Evolutionary conservation across 2,888 invertebrate species (phyloP).

Genomic region (Drosophila koepferae): DNA sequence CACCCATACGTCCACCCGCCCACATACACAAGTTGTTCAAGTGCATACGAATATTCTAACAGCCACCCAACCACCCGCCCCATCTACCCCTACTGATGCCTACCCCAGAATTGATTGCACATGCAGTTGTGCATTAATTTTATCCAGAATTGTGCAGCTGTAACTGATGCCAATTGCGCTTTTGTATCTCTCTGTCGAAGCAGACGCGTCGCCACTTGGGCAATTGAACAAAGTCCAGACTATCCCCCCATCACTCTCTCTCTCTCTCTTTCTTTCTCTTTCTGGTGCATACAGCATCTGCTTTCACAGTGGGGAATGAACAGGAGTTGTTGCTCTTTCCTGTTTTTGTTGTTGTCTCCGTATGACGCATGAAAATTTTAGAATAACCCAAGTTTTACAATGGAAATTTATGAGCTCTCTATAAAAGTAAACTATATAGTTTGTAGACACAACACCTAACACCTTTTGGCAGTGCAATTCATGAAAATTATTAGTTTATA

Average conservation of each 20-base stretch:
- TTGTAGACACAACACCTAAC: constrained; percentile 24
- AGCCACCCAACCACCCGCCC: not conserved
- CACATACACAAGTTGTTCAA: constrained; percentile 34
- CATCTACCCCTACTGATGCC: not conserved
- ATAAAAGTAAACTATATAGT: constrained; percentile 12
- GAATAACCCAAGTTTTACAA: constrained; percentile 23
- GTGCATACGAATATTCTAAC: constrained; percentile 48
- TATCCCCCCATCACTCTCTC: not conserved
- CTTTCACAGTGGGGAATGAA: constrained; percentile 1
- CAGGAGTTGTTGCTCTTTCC: constrained; percentile 6
- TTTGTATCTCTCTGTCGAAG: constrained; percentile 48
- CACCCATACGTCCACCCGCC: not conserved
- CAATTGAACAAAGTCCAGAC: constrained; percentile 75
- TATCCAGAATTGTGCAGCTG: constrained; percentile 78
- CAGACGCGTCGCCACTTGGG: constrained; percentile 58
- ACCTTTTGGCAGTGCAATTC: constrained; percentile 19
- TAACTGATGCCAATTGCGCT: constrained; percentile 77
- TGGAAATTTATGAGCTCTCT: constrained; percentile 37
- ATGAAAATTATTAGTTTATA: constrained; percentile 10
- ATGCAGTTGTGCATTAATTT: constrained; percentile 64
- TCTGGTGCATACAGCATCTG: constrained; percentile 4
- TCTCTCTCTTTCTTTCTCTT: not conserved
- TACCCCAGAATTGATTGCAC: not conserved
- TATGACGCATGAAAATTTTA: constrained; percentile 54
- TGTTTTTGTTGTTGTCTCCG: constrained; percentile 21